Base-by-base conservation (phyloP, 2,888 invertebrate genomes). In the Macrophya annulata region DNA sequence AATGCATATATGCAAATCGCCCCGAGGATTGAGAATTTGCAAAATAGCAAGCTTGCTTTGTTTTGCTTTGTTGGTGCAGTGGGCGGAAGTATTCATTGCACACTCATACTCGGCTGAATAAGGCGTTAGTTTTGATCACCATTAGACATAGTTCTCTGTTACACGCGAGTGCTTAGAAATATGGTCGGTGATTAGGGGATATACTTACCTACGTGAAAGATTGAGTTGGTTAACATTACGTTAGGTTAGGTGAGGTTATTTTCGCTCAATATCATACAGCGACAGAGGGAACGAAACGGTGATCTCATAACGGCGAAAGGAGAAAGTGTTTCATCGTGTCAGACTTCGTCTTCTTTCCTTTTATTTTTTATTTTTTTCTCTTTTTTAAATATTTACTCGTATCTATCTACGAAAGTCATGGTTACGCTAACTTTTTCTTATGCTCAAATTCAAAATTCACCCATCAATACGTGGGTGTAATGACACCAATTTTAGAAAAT, bases 221-320 rank as follows among this genome's bases (percentile, higher is more conserved):
- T 9, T 77, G 31, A 21, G 55, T n/a, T 55, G 48, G 10, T 55
- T 25, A 15, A 21, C 15, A 5, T n/a, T 17, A 25, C 48, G 51
- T 31, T 79, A 79, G 59, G 62, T 62, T 81, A 31, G 62, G 4
- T 25, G n/a, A n/a, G n/a, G 8, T 59, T 62, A 43, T 81, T 62
- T 45, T 81, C 68, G 86, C 86, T 87, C 86, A 86, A 86, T 83
- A 82, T 84, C 85, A 86, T 84, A 86, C 55, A 48, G 17, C 85
- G 85, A 85, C 79, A 85, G 76, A 40, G 62, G 86, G 85, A 89
- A 91, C 85, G 87, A 88, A 90, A 91, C 88, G 90, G 90, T 91
- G 90, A 92, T 93, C 92, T 92, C 91, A 92, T 93, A 92, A 92
- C 90, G 90, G 92, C 90, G 92, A 93, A 93, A 93, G 92, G 93